Evolutionary conservation across 2,888 invertebrate species (phyloP), one percentile per base, ranked within the genome.

Genomic region (Pollenia griseotomentosa): DNA sequence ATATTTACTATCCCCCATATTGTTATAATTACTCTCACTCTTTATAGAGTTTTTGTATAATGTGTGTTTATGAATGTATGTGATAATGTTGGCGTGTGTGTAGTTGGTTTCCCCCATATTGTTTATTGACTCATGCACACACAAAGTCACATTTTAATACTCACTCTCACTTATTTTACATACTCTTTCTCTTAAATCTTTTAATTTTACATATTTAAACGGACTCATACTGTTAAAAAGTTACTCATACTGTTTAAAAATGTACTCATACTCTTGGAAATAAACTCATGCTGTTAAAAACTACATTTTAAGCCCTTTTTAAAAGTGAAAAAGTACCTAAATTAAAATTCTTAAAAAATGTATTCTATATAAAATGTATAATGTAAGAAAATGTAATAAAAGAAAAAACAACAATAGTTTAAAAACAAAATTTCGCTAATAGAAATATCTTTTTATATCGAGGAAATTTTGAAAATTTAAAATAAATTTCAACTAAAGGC

Each of bases 11-110:
- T 81, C 77, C 79, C 68, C 79, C 73, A 68, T 83, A 2, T 71
- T 63, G 42, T 70, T 77, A 55, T 73, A 81, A 80, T 85, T 86
- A 82, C 84, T 84, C 83, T 82, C 83, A 86, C 78, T 82, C 82
- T 75, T 79, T 63, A 70, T 9, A 44, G 44, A 10, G 14, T 33
- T n/a, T 66, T 51, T 70, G 40, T 78, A 40, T 55, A 46, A 73
- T 66, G 48, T 63, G 23, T 73, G 48, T 74, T 33, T 78, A 33
- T 33, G 33, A 33, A 33, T 33, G 33, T 33, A 33, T 33, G 33
- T 33, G 6, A 33, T 6, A 6, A 6, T 33, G 33, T 33, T 33
- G 33, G 33, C 33, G 66, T 85, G 57, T 66, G 48, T 68, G 68
- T 65, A 57, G 11, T 19, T 44, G 55, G 33, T 16, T 65, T n/a